Percentiles rank a stretch among this genome's conserved stretches.
phyloP scores from a whole-genome alignment of 92 coral and sea anemone genomes.

The Paragorgia papillata region DNA sequence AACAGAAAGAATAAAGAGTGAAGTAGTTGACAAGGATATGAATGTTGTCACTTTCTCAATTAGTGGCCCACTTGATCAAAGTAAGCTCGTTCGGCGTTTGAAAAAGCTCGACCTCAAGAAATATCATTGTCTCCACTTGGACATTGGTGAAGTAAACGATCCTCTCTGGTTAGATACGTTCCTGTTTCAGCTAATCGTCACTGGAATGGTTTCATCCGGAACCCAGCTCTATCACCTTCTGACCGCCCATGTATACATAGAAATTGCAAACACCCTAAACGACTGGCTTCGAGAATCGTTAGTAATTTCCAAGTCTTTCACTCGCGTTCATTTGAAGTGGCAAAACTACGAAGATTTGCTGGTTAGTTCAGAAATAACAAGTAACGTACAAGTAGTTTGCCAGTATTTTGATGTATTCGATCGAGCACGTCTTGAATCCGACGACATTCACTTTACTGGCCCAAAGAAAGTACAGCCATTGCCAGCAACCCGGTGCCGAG shows the following conservation, averaged over 20 bases:
- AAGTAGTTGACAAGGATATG: constrained; percentile 55
- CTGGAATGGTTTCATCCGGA: constrained; percentile 83
- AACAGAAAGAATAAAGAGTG: constrained; percentile 65
- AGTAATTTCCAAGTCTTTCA: constrained; percentile 63
- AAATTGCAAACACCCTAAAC: constrained; percentile 74
- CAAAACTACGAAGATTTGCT: constrained; percentile 51
- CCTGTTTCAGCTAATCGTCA: constrained; percentile 71
- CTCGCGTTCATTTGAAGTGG: constrained; percentile 53
- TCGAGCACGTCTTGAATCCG: constrained; percentile 49
- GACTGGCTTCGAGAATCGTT: constrained; percentile 71
- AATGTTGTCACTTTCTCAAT: constrained; percentile 67
- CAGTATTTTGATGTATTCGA: constrained; percentile 72
- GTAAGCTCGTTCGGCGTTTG: constrained; percentile 65
- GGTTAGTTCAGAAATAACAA: constrained; percentile 66
- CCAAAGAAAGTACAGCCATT: constrained; percentile 45
- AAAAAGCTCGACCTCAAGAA: constrained; percentile 53
- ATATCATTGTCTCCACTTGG: constrained; percentile 67
- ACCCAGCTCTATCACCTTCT: constrained; percentile 68
- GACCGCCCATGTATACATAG: constrained; percentile 62
- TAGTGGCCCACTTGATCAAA: constrained; percentile 80
- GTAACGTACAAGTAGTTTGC: constrained; percentile 75
- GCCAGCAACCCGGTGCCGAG: constrained; percentile 51
- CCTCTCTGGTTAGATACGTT: constrained; percentile 70
- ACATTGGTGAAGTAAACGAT: constrained; percentile 75
- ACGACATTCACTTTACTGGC: constrained; percentile 51